Percentiles rank a stretch among this genome's conserved stretches.
Evolutionary conservation across 1,140 invertebrate species (phyloP).

Genomic region (Nebria ingens): DNA sequence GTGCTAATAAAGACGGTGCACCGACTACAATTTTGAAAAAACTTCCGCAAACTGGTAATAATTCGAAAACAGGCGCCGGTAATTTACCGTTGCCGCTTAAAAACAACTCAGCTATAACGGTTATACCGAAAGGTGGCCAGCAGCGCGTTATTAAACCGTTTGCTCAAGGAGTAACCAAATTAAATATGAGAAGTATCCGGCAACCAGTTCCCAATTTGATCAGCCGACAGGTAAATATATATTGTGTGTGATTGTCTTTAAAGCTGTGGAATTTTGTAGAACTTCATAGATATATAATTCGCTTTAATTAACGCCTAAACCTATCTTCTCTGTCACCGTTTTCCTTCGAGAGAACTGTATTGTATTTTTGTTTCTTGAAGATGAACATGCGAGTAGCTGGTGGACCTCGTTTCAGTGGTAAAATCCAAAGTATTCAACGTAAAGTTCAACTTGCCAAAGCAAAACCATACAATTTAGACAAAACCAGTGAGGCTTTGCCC

Average conservation of each 20-base stretch:
- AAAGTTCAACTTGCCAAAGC: conserved; percentile 10
- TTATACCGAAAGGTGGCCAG: conserved; percentile 46
- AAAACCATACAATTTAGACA: conserved; percentile 8
- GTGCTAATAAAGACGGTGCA: background rate
- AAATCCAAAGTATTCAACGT: background rate
- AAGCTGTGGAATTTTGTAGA: no score
- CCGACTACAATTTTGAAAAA: conserved; percentile 1
- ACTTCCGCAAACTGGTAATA: conserved; percentile 36
- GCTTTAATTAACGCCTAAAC: no score
- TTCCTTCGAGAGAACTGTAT: background rate
- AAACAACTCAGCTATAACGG: conserved; percentile 55
- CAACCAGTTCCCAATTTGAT: conserved; percentile 32
- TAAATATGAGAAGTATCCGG: conserved; percentile 31
- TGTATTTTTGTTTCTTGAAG: background rate
- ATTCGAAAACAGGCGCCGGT: conserved; percentile 33
- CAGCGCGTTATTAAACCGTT: conserved; percentile 28
- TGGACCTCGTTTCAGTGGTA: background rate
- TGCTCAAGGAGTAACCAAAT: conserved; percentile 28
- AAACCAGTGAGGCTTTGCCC: background rate
- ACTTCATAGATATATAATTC: no score
- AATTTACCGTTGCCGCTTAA: conserved; percentile 47
- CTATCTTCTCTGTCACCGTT: no score
- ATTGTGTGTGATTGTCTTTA: no score
- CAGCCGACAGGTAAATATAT: conserved; percentile 2
- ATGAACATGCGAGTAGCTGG: background rate